Evolutionary conservation across 1,140 invertebrate species (phyloP).

Genomic region (Conopomorpha cramerella): DNA sequence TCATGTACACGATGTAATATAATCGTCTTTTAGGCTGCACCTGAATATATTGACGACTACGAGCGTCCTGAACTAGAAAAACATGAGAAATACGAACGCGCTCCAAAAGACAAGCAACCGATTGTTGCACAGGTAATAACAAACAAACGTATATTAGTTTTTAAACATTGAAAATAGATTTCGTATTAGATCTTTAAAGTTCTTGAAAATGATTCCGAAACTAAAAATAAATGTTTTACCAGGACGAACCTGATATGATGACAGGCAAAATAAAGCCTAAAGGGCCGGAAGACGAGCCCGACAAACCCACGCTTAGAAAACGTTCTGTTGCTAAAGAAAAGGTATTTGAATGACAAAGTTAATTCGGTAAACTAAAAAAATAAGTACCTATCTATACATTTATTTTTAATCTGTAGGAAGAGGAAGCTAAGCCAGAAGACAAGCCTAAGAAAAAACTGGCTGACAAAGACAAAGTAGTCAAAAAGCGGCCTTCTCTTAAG

Average conservation of each 20-base stretch:
- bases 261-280: constrained; percentile 53
- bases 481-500: constrained; percentile 48
- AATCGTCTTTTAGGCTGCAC: constrained; percentile 15
- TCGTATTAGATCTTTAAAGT: no score
- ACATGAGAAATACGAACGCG: constrained; percentile 45
- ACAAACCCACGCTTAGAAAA: constrained; percentile 38
- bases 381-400: background rate
- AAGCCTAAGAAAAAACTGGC: constrained; percentile 42
- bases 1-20: constrained; percentile 3
- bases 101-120: constrained; percentile 48
- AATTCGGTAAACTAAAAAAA: background rate
- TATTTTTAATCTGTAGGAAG: constrained; percentile 25
- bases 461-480: constrained; percentile 39
- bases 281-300: constrained; percentile 38
- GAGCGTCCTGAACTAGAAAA: constrained; percentile 49
- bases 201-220: constrained; percentile 1
- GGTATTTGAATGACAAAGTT: constrained; percentile 18
- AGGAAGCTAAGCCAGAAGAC: constrained; percentile 43
- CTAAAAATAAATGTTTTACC: constrained; percentile 11
- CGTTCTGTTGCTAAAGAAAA: constrained; percentile 42
- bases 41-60: constrained; percentile 32
- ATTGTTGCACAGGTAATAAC: constrained; percentile 39
- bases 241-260: constrained; percentile 46
- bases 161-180: constrained; percentile 6
- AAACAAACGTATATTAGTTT: constrained; percentile 1